phyloP scores from a whole-genome alignment of 2,113 vertebrate species.

The Mus spicilegus region DNA sequence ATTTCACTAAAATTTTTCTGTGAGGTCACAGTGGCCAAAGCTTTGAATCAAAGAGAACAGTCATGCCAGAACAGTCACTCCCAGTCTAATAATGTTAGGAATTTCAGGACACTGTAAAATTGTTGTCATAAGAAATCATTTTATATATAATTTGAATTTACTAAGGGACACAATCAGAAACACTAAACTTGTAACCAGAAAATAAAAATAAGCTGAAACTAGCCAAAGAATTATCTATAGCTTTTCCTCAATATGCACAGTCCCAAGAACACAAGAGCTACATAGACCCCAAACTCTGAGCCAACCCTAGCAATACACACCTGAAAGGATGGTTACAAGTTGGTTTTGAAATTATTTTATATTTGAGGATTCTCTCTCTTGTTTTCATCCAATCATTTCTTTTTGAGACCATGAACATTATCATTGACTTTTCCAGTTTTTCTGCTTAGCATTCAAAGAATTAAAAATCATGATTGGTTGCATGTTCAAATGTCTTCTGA shows the following conservation, averaged over 20 bases:
- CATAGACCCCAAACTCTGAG: neutral
- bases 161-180: constrained; percentile 13
- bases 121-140: constrained; percentile 4
- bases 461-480: neutral
- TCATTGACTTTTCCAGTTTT: constrained; percentile 10
- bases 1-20: constrained; percentile 64
- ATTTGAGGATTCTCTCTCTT: constrained; percentile 21
- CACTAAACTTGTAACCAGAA: constrained; percentile 17
- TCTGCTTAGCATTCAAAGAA: neutral
- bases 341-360: constrained; percentile 20
- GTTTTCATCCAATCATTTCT: constrained; percentile 26
- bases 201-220: neutral
- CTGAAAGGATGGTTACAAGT: constrained; percentile 7
- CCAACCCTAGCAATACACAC: neutral
- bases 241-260: neutral
- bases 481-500: neutral
- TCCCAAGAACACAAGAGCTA: neutral
- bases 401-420: neutral
- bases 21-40: constrained; percentile 53
- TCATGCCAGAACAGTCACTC: constrained; percentile 6
- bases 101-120: constrained; percentile 35
- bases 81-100: neutral
- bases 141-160: neutral
- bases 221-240: neutral
- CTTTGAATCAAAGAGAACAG: constrained; percentile 29